Percentiles rank a stretch among this genome's conserved stretches.
These are phyloP conservation scores for Conus canariensis DNA, from an alignment of 2,888 invertebrate species.

Conservation along the genomic window DNA sequence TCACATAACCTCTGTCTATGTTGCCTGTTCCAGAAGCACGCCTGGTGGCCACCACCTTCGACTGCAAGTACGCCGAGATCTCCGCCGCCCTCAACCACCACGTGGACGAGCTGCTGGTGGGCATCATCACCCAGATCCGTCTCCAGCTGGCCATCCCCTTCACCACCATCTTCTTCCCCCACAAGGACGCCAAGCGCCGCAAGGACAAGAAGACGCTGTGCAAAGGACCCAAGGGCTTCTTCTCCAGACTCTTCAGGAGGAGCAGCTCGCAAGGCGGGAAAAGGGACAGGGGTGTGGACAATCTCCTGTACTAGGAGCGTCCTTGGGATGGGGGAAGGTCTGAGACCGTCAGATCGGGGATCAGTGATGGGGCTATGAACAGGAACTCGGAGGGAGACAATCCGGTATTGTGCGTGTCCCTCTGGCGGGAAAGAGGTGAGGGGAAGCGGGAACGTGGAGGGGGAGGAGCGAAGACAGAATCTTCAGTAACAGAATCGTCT, in stretches of 20 bases:
- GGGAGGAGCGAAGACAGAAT: too few relatives aligned
- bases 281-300: conserved; percentile 52
- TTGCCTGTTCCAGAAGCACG: conserved; percentile 58
- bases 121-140: conserved; percentile 93
- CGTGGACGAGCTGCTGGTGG: conserved; percentile 95
- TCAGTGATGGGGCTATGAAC: background rate
- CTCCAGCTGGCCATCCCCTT: conserved; percentile 82
- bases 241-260: conserved; percentile 57
- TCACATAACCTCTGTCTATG: conserved; percentile 3
- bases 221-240: conserved; percentile 57
- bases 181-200: conserved; percentile 46
- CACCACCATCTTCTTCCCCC: conserved; percentile 50
- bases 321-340: background rate
- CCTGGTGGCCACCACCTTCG: conserved; percentile 79
- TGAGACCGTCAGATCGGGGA: background rate
- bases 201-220: conserved; percentile 46
- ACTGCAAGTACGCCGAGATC: conserved; percentile 95
- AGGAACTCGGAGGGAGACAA: background rate
- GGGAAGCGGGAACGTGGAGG: background rate
- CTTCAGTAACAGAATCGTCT: too few relatives aligned
- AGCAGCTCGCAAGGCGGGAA: conserved; percentile 34
- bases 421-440: too few relatives aligned
- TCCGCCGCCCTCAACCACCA: conserved; percentile 98
- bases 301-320: conserved; percentile 39
- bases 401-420: background rate